A percentile compares a stretch with the other conserved stretches of the same genome.
phyloP scores from a whole-genome alignment of 2,797 vertebrate genomes.

The Clangula hyemalis region DNA sequence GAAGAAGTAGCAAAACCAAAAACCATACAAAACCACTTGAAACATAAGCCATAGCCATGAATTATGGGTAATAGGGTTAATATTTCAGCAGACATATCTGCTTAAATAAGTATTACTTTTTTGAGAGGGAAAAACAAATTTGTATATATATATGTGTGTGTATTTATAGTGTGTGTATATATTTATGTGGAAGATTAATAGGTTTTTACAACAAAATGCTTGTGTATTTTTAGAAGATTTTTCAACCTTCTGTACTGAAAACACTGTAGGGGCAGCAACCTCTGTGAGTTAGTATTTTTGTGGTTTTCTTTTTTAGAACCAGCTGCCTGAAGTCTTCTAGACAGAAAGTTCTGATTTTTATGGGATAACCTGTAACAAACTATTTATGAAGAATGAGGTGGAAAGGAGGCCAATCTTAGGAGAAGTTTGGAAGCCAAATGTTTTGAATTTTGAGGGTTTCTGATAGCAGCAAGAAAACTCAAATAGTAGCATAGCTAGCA shows the following conservation, averaged over 20 bases:
- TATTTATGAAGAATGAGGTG: not conserved
- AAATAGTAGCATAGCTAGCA: not conserved
- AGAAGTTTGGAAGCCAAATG: not conserved
- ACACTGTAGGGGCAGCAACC: not conserved
- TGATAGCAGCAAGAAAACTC: slow-evolving; percentile 36
- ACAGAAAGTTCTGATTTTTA: not conserved
- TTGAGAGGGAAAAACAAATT: not conserved
- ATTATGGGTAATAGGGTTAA: not conserved
- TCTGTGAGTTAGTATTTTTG: not conserved
- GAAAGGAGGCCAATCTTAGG: not conserved
- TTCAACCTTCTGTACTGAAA: not conserved
- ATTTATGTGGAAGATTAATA: not conserved
- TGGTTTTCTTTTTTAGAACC: not conserved
- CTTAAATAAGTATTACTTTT: not conserved
- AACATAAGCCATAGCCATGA: not conserved
- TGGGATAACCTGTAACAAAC: not conserved
- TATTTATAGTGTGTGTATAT: not conserved
- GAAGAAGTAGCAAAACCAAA: not conserved
- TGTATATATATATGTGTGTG: not conserved
- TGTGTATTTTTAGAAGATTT: not conserved
- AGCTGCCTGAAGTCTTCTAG: not conserved
- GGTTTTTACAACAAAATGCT: not conserved
- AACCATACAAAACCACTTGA: not conserved
- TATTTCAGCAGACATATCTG: not conserved
- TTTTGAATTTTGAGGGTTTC: slow-evolving; percentile 20